Evolutionary conservation across 1,140 invertebrate genomes (phyloP).

Genomic region (Drosophila virilis): DNA sequence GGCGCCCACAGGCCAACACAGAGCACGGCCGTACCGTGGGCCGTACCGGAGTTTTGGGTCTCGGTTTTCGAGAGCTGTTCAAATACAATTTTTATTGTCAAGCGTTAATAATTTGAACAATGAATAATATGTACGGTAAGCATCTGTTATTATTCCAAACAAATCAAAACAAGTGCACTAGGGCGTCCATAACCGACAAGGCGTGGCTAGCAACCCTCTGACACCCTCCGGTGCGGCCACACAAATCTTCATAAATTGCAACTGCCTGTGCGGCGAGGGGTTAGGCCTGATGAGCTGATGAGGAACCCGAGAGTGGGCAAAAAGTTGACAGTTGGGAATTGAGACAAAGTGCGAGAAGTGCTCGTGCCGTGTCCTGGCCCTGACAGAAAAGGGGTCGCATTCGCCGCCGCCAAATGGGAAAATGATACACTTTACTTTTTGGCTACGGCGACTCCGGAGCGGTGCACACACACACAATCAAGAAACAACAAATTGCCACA

Average conservation of each 20-base stretch:
- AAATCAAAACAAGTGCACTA: constrained; percentile 84
- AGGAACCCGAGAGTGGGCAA: background rate
- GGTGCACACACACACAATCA: constrained; percentile 71
- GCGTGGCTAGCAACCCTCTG: constrained; percentile 39
- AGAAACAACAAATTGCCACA: constrained; percentile 84
- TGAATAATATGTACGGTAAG: constrained; percentile 83
- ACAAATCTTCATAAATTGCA: constrained; percentile 84
- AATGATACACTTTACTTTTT: constrained; percentile 83
- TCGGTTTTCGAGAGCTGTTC: constrained; percentile 65
- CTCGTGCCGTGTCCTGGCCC: constrained; percentile 2
- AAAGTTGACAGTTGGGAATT: constrained; percentile 74
- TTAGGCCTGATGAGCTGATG: background rate
- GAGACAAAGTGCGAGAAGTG: constrained; percentile 77
- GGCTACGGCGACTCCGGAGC: background rate
- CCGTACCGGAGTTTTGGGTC: background rate
- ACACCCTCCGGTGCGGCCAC: constrained; percentile 39
- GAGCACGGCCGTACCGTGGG: background rate
- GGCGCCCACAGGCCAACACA: constrained; percentile 32
- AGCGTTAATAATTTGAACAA: constrained; percentile 84
- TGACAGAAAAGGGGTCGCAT: constrained; percentile 65
- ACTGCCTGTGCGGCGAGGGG: constrained; percentile 24
- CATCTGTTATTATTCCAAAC: constrained; percentile 84
- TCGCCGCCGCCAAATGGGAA: constrained; percentile 71
- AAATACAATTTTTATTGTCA: constrained; percentile 83
- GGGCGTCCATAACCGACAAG: constrained; percentile 50